Evolutionary conservation across 2,113 vertebrate species (phyloP), one percentile per base, ranked within the genome.

Genomic region (Bolborhynchus lineola): DNA sequence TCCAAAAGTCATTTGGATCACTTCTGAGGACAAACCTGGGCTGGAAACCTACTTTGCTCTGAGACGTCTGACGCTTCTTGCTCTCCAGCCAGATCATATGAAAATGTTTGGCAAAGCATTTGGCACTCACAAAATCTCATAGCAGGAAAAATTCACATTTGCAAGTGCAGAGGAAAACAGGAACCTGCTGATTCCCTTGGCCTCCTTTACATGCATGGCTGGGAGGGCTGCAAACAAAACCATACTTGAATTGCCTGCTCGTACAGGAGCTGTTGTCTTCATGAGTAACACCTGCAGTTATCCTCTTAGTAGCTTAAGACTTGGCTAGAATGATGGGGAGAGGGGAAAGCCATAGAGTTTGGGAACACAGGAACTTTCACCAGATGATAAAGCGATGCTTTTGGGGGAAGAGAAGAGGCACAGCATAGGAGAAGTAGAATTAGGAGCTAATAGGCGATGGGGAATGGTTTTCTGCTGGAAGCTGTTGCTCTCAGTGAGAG

Each of bases 11-110:
- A 46, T 60, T 77, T 78, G 82, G 57, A 76, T 97, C 55, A 10
- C 49, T 88, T 60, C 86, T 91, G 92, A 86, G 83, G 70, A 52
- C 82, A 92, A 52, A 92, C 83, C 88, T 64, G 79, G 88, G 92
- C 86, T 91, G 93, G 72, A 92, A 94, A 94, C 88, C 88, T 52
- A 41, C 42, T 93, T 93, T 92, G 62, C 88, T 44, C 10, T 35
- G 93, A 93, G 76, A 64, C 4, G 95, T 97, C 93, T 95, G 95
- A 88, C 80, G 16, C 90, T 94, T 92, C 93, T 88, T 84, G 88
- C 90, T 93, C 95, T 96, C 50, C 93, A 93, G 90, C 93, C 93
- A 96, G 95, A 95, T 92, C 92, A 90, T 39, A 83, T 90, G 95
- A 92, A 90, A 96, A 71, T 65, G 76, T 81, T 86, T 96, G 95